These are phyloP conservation scores for Cathartes aura DNA, from an alignment of 2,113 vertebrate genomes.

Conservation along the genomic window DNA sequence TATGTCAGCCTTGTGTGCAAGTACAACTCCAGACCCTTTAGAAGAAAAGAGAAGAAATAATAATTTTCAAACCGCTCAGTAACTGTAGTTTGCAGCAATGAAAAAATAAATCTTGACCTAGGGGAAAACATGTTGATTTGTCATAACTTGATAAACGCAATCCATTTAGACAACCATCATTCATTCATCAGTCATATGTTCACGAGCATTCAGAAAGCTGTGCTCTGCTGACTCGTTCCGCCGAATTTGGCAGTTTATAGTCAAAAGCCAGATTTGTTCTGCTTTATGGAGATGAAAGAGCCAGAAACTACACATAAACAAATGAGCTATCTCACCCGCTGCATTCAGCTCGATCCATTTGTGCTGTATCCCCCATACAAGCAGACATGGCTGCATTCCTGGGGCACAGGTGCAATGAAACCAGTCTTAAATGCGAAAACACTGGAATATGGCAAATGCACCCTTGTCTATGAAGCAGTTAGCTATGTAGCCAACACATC, in stretches of 20 bases:
- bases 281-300: slow-evolving; percentile 21
- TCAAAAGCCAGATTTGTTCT: slow-evolving; percentile 29
- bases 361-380: neutral
- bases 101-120: neutral
- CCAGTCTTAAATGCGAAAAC: neutral
- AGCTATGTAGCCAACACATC: neutral
- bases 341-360: neutral
- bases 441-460: neutral
- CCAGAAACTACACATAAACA: neutral
- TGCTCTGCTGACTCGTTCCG: neutral
- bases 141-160: neutral
- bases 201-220: neutral
- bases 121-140: neutral
- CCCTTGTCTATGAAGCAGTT: neutral
- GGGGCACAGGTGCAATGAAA: neutral
- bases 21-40: slow-evolving; percentile 66
- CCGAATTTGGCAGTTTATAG: neutral
- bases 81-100: neutral
- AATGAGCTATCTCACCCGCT: neutral
- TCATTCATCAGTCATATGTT: neutral
- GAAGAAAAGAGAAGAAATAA: slow-evolving; percentile 11
- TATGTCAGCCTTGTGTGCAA: slow-evolving; percentile 66
- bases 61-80: neutral
- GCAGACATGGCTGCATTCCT: neutral
- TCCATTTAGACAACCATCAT: neutral